These are phyloP conservation scores for Podotricha telesiphe DNA, from an alignment of 2,888 invertebrate genomes.

Conservation along the genomic window DNA sequence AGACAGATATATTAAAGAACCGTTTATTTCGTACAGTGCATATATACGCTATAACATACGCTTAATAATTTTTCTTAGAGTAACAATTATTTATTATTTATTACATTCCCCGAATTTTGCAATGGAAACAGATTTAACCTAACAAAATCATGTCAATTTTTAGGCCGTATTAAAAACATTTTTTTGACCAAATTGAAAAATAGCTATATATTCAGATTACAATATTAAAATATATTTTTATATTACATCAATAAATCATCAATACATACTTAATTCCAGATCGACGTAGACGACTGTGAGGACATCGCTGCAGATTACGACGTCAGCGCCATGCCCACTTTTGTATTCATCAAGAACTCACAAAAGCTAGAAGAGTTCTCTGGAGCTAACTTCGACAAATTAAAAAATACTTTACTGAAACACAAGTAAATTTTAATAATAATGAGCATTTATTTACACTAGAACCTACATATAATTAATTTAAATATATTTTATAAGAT, in stretches of 20 bases:
- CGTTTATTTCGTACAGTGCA: no score
- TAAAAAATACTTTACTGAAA: constrained; percentile 84
- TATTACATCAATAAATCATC: background rate
- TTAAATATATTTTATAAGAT: constrained; percentile 11
- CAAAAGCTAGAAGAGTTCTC: constrained; percentile 88
- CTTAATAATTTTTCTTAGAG: no score
- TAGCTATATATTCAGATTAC: no score
- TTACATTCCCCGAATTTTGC: no score
- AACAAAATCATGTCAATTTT: no score
- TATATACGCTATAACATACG: no score
- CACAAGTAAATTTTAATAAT: constrained; percentile 73
- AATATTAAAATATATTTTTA: background rate
- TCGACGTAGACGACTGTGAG: constrained; percentile 95
- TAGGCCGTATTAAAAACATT: no score
- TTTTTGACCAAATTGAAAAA: no score
- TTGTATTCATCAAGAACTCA: constrained; percentile 91
- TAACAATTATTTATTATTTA: no score
- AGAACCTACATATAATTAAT: background rate
- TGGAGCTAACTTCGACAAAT: constrained; percentile 90
- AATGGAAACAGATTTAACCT: no score
- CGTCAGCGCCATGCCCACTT: constrained; percentile 95
- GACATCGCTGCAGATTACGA: constrained; percentile 91
- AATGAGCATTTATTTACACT: background rate
- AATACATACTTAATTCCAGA: constrained; percentile 69
- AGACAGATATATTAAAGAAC: no score